Conservation (phyloP, 2,113 vertebrate species). For the Aspiorhynchus laticeps region DNA sequence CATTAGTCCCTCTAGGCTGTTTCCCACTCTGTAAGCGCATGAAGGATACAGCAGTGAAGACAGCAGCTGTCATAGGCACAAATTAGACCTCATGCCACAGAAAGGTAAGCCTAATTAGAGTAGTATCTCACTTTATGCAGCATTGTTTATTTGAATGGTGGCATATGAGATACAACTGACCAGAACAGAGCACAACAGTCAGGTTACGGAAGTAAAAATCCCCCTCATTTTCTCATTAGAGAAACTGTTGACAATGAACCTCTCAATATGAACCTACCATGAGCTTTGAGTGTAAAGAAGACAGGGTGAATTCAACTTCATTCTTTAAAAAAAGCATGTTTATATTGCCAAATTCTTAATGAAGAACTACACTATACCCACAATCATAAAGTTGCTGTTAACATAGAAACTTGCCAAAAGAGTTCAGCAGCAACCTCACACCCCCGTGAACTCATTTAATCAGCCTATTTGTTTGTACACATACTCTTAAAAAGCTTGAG, state of each 20-base stretch:
- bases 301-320: not conserved
- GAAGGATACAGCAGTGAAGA: constrained; percentile 9
- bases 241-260: not conserved
- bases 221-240: not conserved
- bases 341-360: not conserved
- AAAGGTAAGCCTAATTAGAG: constrained; percentile 17
- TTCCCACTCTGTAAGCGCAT: constrained; percentile 8
- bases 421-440: not conserved
- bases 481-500: too few species aligned
- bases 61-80: constrained; percentile 18
- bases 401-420: not conserved
- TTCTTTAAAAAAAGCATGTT: not conserved
- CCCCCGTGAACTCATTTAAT: not conserved
- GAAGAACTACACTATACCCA: not conserved
- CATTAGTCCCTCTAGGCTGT: constrained; percentile 11
- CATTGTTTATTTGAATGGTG: not conserved
- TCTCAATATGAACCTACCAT: not conserved
- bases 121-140: not conserved
- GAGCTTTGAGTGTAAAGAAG: not conserved
- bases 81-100: not conserved
- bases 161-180: not conserved
- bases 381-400: not conserved
- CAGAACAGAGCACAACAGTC: constrained; percentile 11
- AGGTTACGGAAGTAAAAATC: not conserved
- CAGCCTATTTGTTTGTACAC: too few species aligned